phyloP scores from a whole-genome alignment of 1,140 invertebrate genomes.

The Drosophila triauraria region DNA sequence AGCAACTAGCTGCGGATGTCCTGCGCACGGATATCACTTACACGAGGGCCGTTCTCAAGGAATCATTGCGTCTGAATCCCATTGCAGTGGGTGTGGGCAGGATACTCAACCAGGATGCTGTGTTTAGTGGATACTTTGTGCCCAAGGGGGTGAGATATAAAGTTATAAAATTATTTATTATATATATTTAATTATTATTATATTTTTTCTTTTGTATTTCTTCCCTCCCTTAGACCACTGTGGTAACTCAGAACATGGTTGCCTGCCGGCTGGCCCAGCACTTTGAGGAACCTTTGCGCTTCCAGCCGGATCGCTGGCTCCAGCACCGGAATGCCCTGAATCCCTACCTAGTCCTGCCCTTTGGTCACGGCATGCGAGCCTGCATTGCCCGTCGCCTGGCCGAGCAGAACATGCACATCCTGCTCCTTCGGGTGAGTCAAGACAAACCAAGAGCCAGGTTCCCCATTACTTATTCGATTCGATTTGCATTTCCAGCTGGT shows the following conservation, averaged over 20 bases:
- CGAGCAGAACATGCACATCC: conserved; percentile 93
- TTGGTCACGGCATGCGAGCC: conserved; percentile 94
- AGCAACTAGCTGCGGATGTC: conserved; percentile 87
- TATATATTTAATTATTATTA: neutral
- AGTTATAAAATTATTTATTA: neutral
- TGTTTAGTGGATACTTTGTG: conserved; percentile 93
- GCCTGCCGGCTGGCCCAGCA: conserved; percentile 90
- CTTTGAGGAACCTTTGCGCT: conserved; percentile 89
- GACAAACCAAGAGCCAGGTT: neutral
- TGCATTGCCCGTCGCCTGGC: conserved; percentile 95
- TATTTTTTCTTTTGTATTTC: neutral
- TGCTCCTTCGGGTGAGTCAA: conserved; percentile 90
- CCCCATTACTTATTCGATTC: conserved; percentile 20
- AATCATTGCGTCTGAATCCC: conserved; percentile 93
- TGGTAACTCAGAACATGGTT: conserved; percentile 95
- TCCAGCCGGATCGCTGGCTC: conserved; percentile 92
- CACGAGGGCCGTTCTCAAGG: conserved; percentile 92
- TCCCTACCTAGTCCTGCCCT: conserved; percentile 93
- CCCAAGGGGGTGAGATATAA: conserved; percentile 91
- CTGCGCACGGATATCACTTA: conserved; percentile 89
- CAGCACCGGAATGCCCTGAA: conserved; percentile 86
- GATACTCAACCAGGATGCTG: conserved; percentile 90
- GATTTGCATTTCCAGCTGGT: conserved; percentile 87
- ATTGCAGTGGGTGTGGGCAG: conserved; percentile 93
- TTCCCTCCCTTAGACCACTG: conserved; percentile 89